Base-by-base conservation (phyloP, 2,113 vertebrate genomes). In the Pygoscelis antarcticus region DNA sequence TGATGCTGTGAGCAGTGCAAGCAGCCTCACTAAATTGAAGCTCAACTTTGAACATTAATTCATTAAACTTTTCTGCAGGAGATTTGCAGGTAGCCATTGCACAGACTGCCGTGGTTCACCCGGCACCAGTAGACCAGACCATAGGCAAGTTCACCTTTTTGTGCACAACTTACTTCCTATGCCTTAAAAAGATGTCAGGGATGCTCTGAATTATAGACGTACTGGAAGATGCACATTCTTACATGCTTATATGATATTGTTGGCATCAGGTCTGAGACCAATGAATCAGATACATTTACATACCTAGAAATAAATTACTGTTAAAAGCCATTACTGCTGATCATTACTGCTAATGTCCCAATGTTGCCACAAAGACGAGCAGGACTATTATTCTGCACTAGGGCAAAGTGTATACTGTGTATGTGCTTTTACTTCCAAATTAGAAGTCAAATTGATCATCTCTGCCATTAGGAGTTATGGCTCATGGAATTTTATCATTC, bases 391-490 rank as follows among this genome's bases (percentile, higher is more conserved):
- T 32, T 89, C 80, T 83, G 32, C 71, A 75, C n/a, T 36, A 46
- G 42, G 54, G 66, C 47, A 77, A 90, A 90, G 46, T 57, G 74
- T 85, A 46, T 36, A 77, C 32, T 11, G 38, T 32, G 62, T 34
- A 61, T 61, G 44, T 61, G 84, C 51, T 14, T 9, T 46, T 58
- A 89, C 90, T 83, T 93, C 51, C 89, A 90, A 93, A 93, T 83
- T 93, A 95, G 87, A 94, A 91, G 55, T 85, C 85, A 96, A 92
- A 95, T 92, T 90, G 94, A 95, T 96, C 76, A 93, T 93, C 68
- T 83, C 64, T 90, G 89, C 96, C 83, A 93, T 96, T 90, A 97
- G 69, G 83, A 96, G 88, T 95, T 96, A 90, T 90, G 90, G 93
- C 88, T 94, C 90, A 54, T 10, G 10, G 91, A 93, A 93, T 92